Evolutionary conservation across 2,888 invertebrate genomes (phyloP).

Genomic region (Rambutsinella grinnellia): DNA sequence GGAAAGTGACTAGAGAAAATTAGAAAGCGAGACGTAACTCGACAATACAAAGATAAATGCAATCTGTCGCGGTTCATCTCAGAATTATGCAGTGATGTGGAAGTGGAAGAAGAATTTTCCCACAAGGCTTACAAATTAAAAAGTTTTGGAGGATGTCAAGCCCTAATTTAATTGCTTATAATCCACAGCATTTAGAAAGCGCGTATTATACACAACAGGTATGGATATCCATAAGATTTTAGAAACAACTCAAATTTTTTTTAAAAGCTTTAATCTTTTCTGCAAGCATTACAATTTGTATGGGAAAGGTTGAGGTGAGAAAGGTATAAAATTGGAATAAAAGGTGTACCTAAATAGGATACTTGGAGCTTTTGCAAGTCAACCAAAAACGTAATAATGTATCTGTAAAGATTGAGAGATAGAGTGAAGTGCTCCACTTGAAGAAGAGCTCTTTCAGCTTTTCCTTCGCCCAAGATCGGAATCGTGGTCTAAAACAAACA

Average conservation of each 20-base stretch:
- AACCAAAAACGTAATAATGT: neutral
- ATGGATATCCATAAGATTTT: neutral
- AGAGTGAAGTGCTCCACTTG: conserved; percentile 33
- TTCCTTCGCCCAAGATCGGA: conserved; percentile 33
- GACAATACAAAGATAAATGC: neutral
- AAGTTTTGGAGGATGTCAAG: conserved; percentile 42
- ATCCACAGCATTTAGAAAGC: conserved; percentile 24
- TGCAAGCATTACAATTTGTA: too few relatives aligned
- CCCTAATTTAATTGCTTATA: conserved; percentile 44
- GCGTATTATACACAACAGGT: neutral
- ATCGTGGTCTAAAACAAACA: conserved; percentile 42
- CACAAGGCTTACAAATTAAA: conserved; percentile 38
- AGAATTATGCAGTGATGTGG: neutral
- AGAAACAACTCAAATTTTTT: neutral
- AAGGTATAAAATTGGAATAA: too few relatives aligned
- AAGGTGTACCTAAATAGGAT: neutral
- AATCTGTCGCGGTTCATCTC: neutral
- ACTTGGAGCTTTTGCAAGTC: neutral
- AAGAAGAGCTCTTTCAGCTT: neutral
- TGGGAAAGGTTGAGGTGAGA: too few relatives aligned
- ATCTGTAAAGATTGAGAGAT: conserved; percentile 11
- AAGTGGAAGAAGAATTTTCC: conserved; percentile 13
- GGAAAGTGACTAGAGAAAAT: neutral
- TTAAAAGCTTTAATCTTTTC: neutral
- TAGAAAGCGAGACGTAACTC: neutral